Evolutionary conservation across 2,888 invertebrate species (phyloP).

Genomic region (Steinernema scapterisci): DNA sequence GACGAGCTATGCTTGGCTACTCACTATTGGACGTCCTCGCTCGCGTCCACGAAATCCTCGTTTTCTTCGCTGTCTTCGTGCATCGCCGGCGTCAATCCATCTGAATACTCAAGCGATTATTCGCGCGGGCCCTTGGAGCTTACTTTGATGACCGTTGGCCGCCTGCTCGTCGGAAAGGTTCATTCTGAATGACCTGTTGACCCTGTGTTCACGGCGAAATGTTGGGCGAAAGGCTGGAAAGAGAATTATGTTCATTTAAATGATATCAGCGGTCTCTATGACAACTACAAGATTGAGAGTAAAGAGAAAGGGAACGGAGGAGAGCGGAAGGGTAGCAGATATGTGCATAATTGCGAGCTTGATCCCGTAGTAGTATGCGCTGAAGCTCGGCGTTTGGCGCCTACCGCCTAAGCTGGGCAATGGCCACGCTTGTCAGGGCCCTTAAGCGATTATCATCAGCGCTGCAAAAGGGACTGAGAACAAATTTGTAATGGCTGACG

Average conservation of each 20-base stretch:
- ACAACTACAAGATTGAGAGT: conserved; percentile 18
- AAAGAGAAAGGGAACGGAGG: conserved; percentile 8
- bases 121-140: conserved; percentile 13
- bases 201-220: background rate
- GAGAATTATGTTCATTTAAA: conserved; percentile 20
- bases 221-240: background rate
- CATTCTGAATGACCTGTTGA: background rate
- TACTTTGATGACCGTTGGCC: background rate
- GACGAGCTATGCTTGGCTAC: conserved; percentile 46
- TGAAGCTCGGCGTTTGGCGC: background rate
- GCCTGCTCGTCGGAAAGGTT: background rate
- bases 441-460: background rate
- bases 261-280: conserved; percentile 25
- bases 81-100: background rate
- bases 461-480: background rate
- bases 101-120: conserved; percentile 3
- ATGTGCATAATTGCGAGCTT: conserved; percentile 26
- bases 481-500: conserved; percentile 3
- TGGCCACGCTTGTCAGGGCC: background rate
- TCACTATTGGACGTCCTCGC: conserved; percentile 54
- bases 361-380: conserved; percentile 21
- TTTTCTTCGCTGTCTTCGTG: conserved; percentile 27
- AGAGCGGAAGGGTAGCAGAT: conserved; percentile 11
- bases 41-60: conserved; percentile 52
- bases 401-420: background rate